Evolutionary conservation across 2,113 vertebrate genomes (phyloP).

Genomic region (Marcusenius ussheri): DNA sequence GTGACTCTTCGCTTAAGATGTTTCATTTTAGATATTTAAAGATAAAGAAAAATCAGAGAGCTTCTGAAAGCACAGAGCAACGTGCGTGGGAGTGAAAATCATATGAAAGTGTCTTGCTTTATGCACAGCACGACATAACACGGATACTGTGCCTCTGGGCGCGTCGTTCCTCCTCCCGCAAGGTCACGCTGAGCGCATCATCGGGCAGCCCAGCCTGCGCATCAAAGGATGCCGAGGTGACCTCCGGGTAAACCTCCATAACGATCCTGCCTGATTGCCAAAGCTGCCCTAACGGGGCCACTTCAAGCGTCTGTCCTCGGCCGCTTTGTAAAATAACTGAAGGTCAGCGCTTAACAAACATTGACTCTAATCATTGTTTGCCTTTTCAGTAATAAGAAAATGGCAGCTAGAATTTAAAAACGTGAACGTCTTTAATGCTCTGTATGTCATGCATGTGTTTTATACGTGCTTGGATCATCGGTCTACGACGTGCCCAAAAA

Average conservation of each 20-base stretch:
- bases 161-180: constrained; percentile 23
- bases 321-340: constrained; percentile 4
- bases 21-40: background rate
- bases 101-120: background rate
- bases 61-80: background rate
- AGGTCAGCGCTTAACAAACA: constrained; percentile 16
- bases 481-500: background rate
- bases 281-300: background rate
- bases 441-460: background rate
- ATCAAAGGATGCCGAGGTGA: background rate
- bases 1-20: background rate
- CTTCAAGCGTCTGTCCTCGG: background rate
- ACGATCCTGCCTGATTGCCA: background rate
- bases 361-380: background rate
- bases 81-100: background rate
- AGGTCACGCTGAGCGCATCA: constrained; percentile 46
- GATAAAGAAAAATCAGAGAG: background rate
- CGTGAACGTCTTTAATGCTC: background rate
- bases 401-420: constrained; percentile 21
- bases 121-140: background rate
- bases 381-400: constrained; percentile 29
- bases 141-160: background rate
- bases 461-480: background rate
- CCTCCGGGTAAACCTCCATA: background rate
- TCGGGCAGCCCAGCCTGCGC: background rate